Percentiles rank a stretch among this genome's conserved stretches.
Evolutionary conservation across 2,888 invertebrate species (phyloP).

Genomic region (Campaea margaritaria): DNA sequence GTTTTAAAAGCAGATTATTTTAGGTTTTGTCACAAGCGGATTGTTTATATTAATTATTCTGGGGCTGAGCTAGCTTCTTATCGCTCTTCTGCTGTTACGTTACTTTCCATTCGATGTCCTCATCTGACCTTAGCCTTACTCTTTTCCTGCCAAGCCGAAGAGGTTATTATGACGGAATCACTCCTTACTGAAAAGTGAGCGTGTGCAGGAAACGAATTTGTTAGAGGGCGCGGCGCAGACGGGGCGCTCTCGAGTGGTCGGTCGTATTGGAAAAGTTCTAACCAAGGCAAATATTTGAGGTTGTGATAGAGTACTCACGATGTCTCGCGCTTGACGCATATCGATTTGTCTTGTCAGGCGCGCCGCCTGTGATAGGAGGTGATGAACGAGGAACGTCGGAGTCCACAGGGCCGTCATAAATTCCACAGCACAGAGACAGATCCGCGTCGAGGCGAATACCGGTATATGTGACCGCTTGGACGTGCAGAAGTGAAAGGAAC

Average conservation of each 20-base stretch:
- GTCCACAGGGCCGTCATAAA: constrained; percentile 81
- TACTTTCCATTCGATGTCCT: constrained; percentile 8
- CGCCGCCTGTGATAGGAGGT: constrained; percentile 78
- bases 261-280: constrained; percentile 49
- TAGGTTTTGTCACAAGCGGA: background rate
- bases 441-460: constrained; percentile 74
- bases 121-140: background rate
- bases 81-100: background rate
- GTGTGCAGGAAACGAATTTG: background rate
- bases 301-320: constrained; percentile 69
- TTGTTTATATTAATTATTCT: background rate
- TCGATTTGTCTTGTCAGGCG: constrained; percentile 82
- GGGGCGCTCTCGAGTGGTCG: constrained; percentile 1
- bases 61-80: background rate
- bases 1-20: background rate
- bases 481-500: constrained; percentile 75
- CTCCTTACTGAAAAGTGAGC: background rate
- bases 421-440: constrained; percentile 67
- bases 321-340: constrained; percentile 82
- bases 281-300: constrained; percentile 63
- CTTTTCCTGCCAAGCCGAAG: background rate
- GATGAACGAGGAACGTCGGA: constrained; percentile 81
- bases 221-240: background rate
- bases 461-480: constrained; percentile 57
- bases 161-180: background rate